Conservation (phyloP, 2,113 vertebrate species). For the Verasper variegatus region DNA sequence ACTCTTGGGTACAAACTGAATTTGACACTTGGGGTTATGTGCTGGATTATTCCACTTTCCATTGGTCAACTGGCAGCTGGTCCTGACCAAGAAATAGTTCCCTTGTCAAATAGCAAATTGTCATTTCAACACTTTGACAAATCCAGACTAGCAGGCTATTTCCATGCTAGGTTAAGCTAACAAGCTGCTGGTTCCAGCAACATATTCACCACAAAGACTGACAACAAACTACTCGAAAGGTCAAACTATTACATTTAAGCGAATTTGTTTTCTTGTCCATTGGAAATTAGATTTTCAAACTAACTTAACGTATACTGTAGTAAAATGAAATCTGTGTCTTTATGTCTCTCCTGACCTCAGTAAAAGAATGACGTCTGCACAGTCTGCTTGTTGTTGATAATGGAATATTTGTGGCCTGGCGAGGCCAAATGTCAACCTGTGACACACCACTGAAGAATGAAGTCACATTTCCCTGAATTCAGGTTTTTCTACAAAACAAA, state of each 20-base stretch:
- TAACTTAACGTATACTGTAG: too few relatives aligned
- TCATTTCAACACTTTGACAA: not conserved
- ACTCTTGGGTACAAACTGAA: not conserved
- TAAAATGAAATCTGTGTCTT: too few relatives aligned
- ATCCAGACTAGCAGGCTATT: not conserved
- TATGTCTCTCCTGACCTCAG: too few relatives aligned
- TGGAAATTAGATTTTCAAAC: too few relatives aligned
- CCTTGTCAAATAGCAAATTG: not conserved
- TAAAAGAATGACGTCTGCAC: too few relatives aligned
- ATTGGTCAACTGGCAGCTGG: not conserved
- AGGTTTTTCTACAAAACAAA: not conserved
- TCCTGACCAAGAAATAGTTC: not conserved
- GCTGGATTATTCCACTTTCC: not conserved
- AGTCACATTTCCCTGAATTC: not conserved
- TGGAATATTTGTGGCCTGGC: not conserved
- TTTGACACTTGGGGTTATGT: not conserved
- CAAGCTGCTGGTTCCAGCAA: not conserved
- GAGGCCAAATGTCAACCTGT: slow-evolving; percentile 5
- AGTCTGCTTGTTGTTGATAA: not conserved
- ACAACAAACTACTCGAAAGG: too few relatives aligned
- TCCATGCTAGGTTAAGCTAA: not conserved
- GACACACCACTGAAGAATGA: slow-evolving; percentile 6
- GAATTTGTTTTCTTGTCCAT: too few relatives aligned
- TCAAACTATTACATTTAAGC: too few relatives aligned
- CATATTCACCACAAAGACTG: not conserved